Evolutionary conservation across 2,888 invertebrate species (phyloP).

Genomic region (Drosophila fulvimacula): DNA sequence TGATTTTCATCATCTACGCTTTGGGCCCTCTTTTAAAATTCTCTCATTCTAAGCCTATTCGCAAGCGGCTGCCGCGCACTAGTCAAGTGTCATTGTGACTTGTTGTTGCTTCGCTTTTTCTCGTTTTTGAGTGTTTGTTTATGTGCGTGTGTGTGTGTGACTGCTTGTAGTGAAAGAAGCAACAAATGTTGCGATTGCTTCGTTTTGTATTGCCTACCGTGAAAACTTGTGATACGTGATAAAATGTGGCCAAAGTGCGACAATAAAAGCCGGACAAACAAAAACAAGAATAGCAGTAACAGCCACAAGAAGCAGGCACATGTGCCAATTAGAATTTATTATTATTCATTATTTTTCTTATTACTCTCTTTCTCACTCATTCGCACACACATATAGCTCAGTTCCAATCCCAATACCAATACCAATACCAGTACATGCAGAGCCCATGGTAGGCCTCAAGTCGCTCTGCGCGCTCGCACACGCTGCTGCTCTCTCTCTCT

Average conservation of each 20-base stretch:
- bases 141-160: slow-evolving; percentile 10
- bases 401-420: too few species aligned
- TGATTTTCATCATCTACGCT: slow-evolving; percentile 46
- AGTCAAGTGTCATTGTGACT: slow-evolving; percentile 57
- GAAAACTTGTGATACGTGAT: slow-evolving; percentile 60
- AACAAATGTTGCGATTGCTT: slow-evolving; percentile 65
- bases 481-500: slow-evolving; percentile 24
- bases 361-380: slow-evolving; percentile 35
- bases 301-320: slow-evolving; percentile 19
- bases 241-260: slow-evolving; percentile 58
- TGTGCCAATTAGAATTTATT: slow-evolving; percentile 76
- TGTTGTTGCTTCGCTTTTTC: slow-evolving; percentile 32
- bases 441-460: slow-evolving; percentile 20
- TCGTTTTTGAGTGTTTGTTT: slow-evolving; percentile 10
- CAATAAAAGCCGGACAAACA: slow-evolving; percentile 14
- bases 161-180: slow-evolving; percentile 50
- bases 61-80: slow-evolving; percentile 49
- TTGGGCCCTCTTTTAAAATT: slow-evolving; percentile 49
- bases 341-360: slow-evolving; percentile 75
- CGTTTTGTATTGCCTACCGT: slow-evolving; percentile 45
- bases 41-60: slow-evolving; percentile 74
- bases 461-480: slow-evolving; percentile 33
- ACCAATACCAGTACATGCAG: not conserved
- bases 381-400: slow-evolving; percentile 20
- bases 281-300: not conserved